A percentile compares a stretch with the other conserved stretches of the same genome.
Conservation (phyloP, 2,888 invertebrate genomes). For the Phortica magna region DNA sequence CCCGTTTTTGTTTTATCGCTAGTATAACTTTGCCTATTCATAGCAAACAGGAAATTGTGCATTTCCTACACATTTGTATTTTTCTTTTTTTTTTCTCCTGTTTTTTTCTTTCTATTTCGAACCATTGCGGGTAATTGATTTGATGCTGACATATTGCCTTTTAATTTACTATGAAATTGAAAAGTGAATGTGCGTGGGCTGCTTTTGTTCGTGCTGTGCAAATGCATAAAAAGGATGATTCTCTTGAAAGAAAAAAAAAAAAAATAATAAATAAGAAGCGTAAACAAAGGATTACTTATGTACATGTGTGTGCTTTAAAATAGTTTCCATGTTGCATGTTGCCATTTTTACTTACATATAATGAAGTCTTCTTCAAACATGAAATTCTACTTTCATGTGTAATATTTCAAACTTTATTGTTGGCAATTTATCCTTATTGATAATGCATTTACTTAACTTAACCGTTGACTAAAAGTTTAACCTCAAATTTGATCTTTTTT, state of each 20-base stretch:
- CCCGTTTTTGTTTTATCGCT: neutral
- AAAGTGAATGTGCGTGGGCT: neutral
- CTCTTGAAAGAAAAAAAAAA: neutral
- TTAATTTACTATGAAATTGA: neutral
- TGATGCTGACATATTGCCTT: conserved; percentile 1
- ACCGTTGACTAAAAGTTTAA: no score
- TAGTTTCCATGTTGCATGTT: neutral
- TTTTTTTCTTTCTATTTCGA: neutral
- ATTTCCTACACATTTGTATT: conserved; percentile 14
- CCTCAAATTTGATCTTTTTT: no score
- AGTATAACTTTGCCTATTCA: neutral
- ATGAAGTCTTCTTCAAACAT: neutral
- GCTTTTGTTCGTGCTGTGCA: neutral
- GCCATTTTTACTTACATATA: neutral
- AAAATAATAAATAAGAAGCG: neutral
- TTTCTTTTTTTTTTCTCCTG: neutral
- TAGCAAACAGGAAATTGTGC: conserved; percentile 16
- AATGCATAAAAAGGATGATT: neutral
- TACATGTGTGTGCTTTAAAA: neutral
- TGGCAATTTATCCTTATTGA: no score
- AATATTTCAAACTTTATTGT: no score
- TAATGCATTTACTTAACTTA: no score
- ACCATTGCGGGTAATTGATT: conserved; percentile 4
- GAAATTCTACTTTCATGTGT: neutral
- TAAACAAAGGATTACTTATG: neutral